Percentiles rank a stretch among this genome's conserved stretches.
Conservation (phyloP, 1,140 invertebrate species). For the Solen grandis region DNA sequence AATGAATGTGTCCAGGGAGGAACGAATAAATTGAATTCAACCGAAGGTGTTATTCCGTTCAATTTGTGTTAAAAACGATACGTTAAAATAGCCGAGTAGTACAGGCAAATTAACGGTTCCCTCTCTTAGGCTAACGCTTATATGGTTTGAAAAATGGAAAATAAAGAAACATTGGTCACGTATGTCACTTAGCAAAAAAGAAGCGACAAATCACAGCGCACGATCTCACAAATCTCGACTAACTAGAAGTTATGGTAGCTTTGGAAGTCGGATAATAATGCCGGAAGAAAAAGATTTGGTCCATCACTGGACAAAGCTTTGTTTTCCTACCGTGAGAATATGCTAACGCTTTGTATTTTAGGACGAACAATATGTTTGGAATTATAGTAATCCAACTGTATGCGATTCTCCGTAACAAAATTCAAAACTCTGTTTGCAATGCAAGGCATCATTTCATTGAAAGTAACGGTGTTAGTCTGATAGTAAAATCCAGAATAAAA, state of each 20-base stretch:
- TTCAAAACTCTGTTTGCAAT: too few species aligned
- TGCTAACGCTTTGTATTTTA: too few species aligned
- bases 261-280: neutral
- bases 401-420: too few species aligned
- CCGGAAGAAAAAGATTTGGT: neutral
- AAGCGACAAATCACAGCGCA: slow-evolving; percentile 44
- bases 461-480: too few species aligned
- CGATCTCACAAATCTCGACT: slow-evolving; percentile 48
- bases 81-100: neutral
- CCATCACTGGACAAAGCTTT: neutral
- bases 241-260: slow-evolving; percentile 43
- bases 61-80: neutral
- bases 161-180: slow-evolving; percentile 41
- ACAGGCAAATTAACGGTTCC: slow-evolving; percentile 35
- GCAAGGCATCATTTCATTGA: too few species aligned
- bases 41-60: slow-evolving; percentile 34
- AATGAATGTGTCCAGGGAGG: slow-evolving; percentile 22
- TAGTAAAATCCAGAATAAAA: too few species aligned
- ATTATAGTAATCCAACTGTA: too few species aligned
- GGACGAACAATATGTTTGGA: too few species aligned
- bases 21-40: slow-evolving; percentile 19
- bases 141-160: slow-evolving; percentile 33
- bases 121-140: neutral
- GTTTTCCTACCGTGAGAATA: too few species aligned
- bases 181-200: slow-evolving; percentile 23